phyloP scores from a whole-genome alignment of 2,888 invertebrate species.

The Uropetala carovei region DNA sequence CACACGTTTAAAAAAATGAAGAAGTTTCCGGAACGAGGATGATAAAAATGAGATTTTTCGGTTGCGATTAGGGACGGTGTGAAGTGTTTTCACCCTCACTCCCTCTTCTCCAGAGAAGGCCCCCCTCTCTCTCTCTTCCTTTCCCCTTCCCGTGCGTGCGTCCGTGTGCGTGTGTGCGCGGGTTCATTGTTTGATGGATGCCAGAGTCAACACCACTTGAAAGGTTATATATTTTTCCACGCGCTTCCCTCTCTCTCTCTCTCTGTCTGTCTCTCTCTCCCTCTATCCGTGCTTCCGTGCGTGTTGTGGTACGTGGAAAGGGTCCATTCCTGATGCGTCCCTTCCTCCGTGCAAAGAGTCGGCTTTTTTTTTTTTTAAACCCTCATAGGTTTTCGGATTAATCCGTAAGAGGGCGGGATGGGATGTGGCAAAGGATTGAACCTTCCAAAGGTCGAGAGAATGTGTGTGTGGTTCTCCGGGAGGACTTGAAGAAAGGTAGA shows the following conservation, averaged over 20 bases:
- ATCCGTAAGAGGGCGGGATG: background rate
- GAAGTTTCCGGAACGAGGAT: background rate
- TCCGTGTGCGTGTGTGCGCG: background rate
- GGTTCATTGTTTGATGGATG: slow-evolving; percentile 5
- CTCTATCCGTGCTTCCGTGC: background rate
- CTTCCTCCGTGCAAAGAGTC: background rate
- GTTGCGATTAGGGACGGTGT: slow-evolving; percentile 9
- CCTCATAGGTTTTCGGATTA: slow-evolving; percentile 4
- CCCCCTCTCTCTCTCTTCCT: background rate
- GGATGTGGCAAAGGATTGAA: background rate
- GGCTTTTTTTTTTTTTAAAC: background rate
- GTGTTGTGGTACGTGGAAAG: too few relatives aligned
- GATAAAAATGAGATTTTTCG: slow-evolving; percentile 22
- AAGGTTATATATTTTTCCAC: slow-evolving; percentile 7
- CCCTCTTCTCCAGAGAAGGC: background rate
- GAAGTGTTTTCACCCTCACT: slow-evolving; percentile 12
- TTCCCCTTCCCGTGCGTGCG: background rate
- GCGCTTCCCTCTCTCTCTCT: background rate
- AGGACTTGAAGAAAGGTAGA: background rate
- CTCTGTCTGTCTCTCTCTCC: background rate
- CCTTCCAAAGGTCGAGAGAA: background rate
- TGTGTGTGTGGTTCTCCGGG: background rate
- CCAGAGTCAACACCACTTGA: slow-evolving; percentile 14
- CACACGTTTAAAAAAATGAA: background rate
- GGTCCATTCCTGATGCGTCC: background rate